A percentile compares a stretch with the other conserved stretches of the same genome.
Evolutionary conservation across 2,888 invertebrate species (phyloP).

Genomic region (Agrochola macilenta): DNA sequence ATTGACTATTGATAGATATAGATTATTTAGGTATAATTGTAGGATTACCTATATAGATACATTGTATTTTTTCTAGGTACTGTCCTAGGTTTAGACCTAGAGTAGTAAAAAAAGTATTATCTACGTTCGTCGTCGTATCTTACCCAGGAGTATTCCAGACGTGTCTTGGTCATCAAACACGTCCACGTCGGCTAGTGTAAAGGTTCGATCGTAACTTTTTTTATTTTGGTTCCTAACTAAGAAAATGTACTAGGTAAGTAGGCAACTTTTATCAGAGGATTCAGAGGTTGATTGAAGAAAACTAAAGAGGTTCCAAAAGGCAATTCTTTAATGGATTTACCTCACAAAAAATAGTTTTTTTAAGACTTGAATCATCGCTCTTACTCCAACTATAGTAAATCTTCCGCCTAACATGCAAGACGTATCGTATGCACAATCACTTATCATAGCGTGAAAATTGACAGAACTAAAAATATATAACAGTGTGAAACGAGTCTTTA

Average conservation of each 20-base stretch:
- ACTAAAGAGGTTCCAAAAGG: background rate
- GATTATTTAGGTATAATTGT: no score
- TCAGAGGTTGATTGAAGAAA: background rate
- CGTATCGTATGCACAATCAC: background rate
- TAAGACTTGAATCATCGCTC: background rate
- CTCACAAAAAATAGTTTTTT: background rate
- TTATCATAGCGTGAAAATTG: constrained; percentile 15
- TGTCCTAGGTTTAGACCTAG: background rate
- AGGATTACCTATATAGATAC: no score
- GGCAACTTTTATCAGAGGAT: no score
- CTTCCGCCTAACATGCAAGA: background rate
- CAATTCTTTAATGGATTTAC: background rate
- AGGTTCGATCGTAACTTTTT: background rate
- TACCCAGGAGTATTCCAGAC: background rate
- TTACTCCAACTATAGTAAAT: background rate
- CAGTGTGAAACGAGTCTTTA: background rate
- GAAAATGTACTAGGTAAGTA: background rate
- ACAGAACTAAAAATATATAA: background rate
- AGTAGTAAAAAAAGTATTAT: background rate
- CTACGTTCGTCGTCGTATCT: background rate
- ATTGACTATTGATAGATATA: no score
- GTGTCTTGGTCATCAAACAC: constrained; percentile 14
- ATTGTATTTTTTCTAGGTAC: background rate
- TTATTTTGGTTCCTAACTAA: background rate
- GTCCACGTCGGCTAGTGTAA: background rate